These are phyloP conservation scores for Leuciscus idus DNA, from an alignment of 2,113 vertebrate genomes.

Conservation along the genomic window DNA sequence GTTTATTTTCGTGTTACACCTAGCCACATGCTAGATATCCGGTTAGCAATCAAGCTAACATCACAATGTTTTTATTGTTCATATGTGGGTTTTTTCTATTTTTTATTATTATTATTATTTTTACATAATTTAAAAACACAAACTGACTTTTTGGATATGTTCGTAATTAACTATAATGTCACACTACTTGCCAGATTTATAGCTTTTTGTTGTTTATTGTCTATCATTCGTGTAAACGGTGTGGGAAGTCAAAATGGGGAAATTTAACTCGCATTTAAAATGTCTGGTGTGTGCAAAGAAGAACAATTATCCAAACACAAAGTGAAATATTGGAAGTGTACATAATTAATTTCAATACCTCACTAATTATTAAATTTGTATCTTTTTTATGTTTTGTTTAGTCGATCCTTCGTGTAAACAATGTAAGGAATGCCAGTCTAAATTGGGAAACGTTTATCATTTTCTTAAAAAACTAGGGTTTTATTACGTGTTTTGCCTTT, in stretches of 20 bases:
- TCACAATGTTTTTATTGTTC: neutral
- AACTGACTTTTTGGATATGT: neutral
- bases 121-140: neutral
- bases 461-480: neutral
- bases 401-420: neutral
- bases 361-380: neutral
- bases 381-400: neutral
- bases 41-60: slow-evolving; percentile 23
- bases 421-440: neutral
- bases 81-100: too few species aligned
- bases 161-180: neutral
- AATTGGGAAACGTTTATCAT: neutral
- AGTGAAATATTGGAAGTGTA: neutral
- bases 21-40: slow-evolving; percentile 18
- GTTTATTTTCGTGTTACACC: neutral
- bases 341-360: neutral
- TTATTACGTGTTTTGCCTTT: neutral
- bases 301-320: neutral
- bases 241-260: neutral
- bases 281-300: neutral
- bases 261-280: neutral
- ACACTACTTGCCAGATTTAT: neutral
- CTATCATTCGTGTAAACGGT: neutral
- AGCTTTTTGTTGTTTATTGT: neutral
- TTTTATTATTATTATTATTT: too few species aligned